phyloP scores from a whole-genome alignment of 1,140 invertebrate species.

The Chionoecetes opilio region DNA sequence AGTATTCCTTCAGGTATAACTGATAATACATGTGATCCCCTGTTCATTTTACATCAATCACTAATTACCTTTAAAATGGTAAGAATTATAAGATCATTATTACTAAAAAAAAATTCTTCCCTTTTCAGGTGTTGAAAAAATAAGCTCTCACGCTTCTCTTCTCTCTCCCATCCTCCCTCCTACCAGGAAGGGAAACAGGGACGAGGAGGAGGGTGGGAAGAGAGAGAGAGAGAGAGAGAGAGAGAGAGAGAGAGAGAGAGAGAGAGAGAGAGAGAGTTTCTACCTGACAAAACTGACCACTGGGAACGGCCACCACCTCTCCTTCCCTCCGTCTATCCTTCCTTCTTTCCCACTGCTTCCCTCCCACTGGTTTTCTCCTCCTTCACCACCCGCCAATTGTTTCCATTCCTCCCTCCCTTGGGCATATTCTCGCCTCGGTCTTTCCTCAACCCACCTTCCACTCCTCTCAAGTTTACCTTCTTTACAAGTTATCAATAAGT shows the following conservation, averaged over 20 bases:
- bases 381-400: neutral
- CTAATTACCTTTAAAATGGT: too few species aligned
- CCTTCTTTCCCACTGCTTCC: neutral
- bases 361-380: conserved; percentile 12
- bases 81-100: too few species aligned
- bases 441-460: neutral
- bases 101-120: too few species aligned
- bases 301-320: neutral
- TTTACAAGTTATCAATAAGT: conserved; percentile 14
- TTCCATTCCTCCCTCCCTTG: neutral
- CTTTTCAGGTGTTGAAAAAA: too few species aligned
- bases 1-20: too few species aligned
- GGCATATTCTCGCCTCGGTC: neutral
- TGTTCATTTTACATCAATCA: too few species aligned
- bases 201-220: conserved; percentile 4
- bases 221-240: neutral
- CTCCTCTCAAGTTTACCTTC: neutral
- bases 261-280: neutral
- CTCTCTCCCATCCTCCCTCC: too few species aligned
- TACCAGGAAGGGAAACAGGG: neutral
- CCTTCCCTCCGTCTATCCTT: neutral
- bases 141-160: too few species aligned
- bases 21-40: too few species aligned
- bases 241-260: neutral
- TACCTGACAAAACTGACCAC: conserved; percentile 9